These are phyloP conservation scores for Eolophus roseicapilla DNA, from an alignment of 2,113 vertebrate genomes.

Conservation along the genomic window DNA sequence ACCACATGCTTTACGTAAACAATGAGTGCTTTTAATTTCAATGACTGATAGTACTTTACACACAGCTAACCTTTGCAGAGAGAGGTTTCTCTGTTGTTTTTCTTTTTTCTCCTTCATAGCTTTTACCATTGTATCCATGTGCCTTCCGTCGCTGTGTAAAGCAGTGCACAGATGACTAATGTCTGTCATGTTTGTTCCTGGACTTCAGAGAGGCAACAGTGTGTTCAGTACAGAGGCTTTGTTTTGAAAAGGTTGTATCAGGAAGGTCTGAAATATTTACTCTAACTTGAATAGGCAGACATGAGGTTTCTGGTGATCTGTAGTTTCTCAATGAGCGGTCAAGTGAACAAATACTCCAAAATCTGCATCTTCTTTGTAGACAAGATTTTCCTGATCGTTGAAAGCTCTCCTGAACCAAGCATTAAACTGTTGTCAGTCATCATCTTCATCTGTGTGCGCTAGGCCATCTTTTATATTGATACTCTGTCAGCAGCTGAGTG, in stretches of 20 bases:
- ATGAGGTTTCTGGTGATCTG: neutral
- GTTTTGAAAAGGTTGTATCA: neutral
- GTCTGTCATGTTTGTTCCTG: neutral
- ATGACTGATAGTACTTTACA: neutral
- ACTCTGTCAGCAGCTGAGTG: neutral
- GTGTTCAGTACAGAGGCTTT: neutral
- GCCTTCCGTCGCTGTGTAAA: neutral
- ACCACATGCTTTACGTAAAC: neutral
- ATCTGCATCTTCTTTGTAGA: neutral
- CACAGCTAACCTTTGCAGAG: neutral
- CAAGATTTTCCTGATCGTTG: neutral
- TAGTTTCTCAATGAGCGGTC: neutral
- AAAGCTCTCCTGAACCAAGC: neutral
- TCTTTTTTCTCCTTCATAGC: neutral
- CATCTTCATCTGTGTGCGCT: neutral
- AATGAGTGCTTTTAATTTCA: neutral
- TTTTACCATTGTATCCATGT: neutral
- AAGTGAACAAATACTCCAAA: neutral
- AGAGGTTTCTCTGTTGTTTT: neutral
- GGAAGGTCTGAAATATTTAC: neutral
- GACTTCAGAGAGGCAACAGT: neutral
- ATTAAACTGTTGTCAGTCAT: neutral
- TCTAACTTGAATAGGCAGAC: neutral
- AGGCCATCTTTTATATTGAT: neutral
- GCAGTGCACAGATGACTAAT: neutral